These are phyloP conservation scores for Tetraneura akinire DNA, from an alignment of 1,140 invertebrate species.

Conservation along the genomic window DNA sequence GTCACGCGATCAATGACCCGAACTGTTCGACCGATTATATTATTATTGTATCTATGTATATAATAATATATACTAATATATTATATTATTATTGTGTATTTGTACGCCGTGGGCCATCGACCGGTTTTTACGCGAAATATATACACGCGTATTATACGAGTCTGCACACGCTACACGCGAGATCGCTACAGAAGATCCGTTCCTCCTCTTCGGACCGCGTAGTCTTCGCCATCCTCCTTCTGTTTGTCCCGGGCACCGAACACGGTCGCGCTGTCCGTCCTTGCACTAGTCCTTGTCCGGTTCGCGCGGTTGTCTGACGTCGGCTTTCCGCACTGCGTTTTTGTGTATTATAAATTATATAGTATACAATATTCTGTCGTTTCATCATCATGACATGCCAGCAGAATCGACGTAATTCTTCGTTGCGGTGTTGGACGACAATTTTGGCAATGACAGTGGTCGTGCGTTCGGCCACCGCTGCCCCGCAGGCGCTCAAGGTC, in stretches of 20 bases:
- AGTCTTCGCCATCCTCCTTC: no score
- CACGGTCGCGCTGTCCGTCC: background rate
- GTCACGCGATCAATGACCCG: slow-evolving; percentile 39
- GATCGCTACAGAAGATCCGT: slow-evolving; percentile 15
- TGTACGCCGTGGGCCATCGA: background rate
- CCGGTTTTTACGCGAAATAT: slow-evolving; percentile 34
- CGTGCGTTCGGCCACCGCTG: background rate
- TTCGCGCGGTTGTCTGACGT: background rate
- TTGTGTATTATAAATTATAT: no score
- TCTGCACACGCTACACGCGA: background rate
- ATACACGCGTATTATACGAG: slow-evolving; percentile 27
- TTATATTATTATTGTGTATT: background rate
- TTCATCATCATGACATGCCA: background rate
- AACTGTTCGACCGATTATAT: background rate
- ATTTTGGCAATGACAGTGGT: background rate
- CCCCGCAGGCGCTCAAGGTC: background rate
- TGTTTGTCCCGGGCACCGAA: background rate
- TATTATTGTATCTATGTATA: no score
- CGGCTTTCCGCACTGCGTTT: background rate
- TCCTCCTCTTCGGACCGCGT: background rate
- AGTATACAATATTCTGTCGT: background rate
- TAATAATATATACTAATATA: no score
- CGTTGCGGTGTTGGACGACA: background rate
- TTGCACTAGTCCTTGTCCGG: background rate
- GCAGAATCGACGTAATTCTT: background rate